phyloP scores from a whole-genome alignment of 1,140 invertebrate species.

The Melanaphis sacchari region DNA sequence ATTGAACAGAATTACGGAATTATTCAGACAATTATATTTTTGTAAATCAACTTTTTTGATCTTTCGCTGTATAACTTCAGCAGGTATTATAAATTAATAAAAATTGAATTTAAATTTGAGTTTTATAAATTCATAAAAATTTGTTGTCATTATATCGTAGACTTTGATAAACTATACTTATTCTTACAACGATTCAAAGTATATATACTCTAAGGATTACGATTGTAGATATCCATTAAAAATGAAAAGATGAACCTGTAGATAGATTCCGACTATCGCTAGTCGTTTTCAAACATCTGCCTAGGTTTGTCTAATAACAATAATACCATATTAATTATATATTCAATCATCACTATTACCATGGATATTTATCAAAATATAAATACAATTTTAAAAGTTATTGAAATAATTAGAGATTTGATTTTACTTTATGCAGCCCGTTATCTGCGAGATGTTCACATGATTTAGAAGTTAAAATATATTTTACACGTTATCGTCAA shows the following conservation, averaged over 20 bases:
- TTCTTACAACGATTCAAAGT: background rate
- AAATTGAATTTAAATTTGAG: no score
- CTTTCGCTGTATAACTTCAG: no score
- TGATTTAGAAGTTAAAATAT: background rate
- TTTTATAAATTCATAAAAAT: no score
- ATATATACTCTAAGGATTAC: background rate
- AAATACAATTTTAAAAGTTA: background rate
- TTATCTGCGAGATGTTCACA: background rate
- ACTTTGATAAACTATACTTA: background rate
- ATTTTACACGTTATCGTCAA: background rate
- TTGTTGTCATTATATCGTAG: background rate
- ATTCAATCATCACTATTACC: background rate
- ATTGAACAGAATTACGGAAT: background rate
- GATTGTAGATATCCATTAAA: background rate
- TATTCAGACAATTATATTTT: no score
- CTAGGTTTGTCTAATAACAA: background rate
- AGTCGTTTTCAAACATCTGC: background rate
- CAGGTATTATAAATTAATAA: no score
- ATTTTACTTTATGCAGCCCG: background rate
- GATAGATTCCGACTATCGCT: background rate
- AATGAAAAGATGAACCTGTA: background rate
- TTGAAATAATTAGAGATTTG: background rate
- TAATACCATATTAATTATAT: background rate
- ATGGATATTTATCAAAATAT: no score
- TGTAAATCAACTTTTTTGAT: no score